phyloP scores from a whole-genome alignment of 1,140 invertebrate genomes.

The Papilio dardanus region DNA sequence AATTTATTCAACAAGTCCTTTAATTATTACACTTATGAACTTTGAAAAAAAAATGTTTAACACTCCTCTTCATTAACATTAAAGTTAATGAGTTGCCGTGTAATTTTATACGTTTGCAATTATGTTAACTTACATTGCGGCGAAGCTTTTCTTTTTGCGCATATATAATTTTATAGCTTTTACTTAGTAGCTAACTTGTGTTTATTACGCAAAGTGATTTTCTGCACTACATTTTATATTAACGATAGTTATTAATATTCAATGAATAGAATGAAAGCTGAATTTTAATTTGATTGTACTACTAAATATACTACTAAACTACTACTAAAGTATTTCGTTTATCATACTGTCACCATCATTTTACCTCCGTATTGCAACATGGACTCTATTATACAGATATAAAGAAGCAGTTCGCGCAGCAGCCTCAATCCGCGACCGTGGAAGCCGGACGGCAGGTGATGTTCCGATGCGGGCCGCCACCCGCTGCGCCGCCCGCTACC shows the following conservation, averaged over 20 bases:
- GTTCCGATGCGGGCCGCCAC: slow-evolving; percentile 94
- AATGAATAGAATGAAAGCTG: too few relatives aligned
- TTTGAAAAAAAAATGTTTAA: slow-evolving; percentile 2
- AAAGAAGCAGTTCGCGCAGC: slow-evolving; percentile 91
- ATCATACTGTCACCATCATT: neutral
- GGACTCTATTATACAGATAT: slow-evolving; percentile 84
- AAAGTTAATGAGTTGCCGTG: slow-evolving; percentile 11
- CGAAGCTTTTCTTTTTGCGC: neutral
- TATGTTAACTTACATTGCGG: slow-evolving; percentile 2
- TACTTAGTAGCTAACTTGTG: neutral
- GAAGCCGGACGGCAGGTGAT: slow-evolving; percentile 92
- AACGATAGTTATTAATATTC: too few relatives aligned
- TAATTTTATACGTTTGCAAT: slow-evolving; percentile 7
- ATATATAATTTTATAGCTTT: neutral
- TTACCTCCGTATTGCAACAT: slow-evolving; percentile 28
- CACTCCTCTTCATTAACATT: neutral
- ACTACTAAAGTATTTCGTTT: neutral
- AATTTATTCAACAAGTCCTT: too few relatives aligned
- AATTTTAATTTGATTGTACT: too few relatives aligned
- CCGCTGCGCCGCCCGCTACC: slow-evolving; percentile 93
- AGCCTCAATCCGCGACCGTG: slow-evolving; percentile 92
- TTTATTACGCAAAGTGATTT: slow-evolving; percentile 6
- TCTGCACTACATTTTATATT: slow-evolving; percentile 3
- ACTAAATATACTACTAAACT: too few relatives aligned
- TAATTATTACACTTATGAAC: too few relatives aligned